Evolutionary conservation across 2,888 invertebrate species (phyloP).

Genomic region (Tetragnatha montana): DNA sequence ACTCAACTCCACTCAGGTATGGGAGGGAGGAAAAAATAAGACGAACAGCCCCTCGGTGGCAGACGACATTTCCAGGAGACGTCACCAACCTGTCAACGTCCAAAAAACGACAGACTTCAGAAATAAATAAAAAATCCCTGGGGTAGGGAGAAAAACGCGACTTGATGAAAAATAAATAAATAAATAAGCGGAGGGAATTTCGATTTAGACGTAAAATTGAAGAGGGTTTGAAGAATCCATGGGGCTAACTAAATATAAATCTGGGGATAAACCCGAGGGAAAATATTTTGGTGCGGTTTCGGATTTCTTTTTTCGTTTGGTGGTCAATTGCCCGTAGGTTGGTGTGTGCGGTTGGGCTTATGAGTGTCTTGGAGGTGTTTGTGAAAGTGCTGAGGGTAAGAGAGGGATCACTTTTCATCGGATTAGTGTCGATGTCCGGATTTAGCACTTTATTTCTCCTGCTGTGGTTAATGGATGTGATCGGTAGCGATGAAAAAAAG

Average conservation of each 20-base stretch:
- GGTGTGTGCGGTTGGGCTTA: background rate
- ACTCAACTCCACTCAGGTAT: background rate
- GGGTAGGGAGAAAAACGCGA: background rate
- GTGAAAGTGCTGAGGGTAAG: background rate
- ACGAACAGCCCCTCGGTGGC: background rate
- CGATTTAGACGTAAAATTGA: conserved; percentile 45
- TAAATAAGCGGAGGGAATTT: conserved; percentile 50
- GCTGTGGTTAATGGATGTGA: background rate
- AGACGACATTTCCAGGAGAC: conserved; percentile 44
- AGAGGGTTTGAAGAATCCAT: conserved; percentile 49
- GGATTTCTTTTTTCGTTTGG: background rate
- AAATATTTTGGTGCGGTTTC: background rate
- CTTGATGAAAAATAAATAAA: conserved; percentile 54
- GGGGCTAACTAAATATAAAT: conserved; percentile 59
- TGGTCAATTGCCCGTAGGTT: background rate
- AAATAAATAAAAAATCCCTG: background rate
- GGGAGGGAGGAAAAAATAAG: background rate
- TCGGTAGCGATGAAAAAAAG: background rate
- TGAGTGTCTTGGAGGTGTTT: background rate
- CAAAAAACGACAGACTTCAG: conserved; percentile 11
- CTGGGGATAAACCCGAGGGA: conserved; percentile 35
- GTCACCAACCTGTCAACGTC: conserved; percentile 55
- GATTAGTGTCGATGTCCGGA: background rate
- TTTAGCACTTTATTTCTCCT: background rate
- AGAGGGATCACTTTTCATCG: background rate